phyloP scores from a whole-genome alignment of 2,113 vertebrate genomes.

The Plecturocebus donacophilus region DNA sequence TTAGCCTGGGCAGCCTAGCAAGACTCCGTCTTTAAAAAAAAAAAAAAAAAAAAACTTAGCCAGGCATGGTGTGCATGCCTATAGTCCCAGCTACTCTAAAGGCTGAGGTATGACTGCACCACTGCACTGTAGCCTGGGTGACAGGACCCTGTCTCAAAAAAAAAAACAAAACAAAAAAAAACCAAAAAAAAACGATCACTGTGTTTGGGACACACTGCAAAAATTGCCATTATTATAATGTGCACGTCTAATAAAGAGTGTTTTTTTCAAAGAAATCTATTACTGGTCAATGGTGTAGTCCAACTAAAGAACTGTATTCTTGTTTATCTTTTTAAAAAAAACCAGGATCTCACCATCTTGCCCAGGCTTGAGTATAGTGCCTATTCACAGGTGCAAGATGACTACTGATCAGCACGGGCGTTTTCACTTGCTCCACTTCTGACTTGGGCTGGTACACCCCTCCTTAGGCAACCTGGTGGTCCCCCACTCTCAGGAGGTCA shows the following conservation, averaged over 20 bases:
- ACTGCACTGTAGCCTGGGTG: no score
- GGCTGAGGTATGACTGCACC: no score
- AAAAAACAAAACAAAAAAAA: no score
- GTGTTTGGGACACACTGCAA: background rate
- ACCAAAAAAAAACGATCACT: background rate
- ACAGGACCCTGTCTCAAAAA: no score
- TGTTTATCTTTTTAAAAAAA: background rate
- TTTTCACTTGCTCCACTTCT: background rate
- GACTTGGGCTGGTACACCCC: background rate
- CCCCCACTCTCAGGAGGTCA: background rate
- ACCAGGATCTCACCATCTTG: background rate
- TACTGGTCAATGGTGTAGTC: background rate
- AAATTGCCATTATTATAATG: background rate
- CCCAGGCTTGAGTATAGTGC: background rate
- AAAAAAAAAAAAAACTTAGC: no score
- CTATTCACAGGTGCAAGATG: background rate
- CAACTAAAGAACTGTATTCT: background rate
- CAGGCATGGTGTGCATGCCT: no score
- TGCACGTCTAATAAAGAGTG: background rate
- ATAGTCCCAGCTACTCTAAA: no score
- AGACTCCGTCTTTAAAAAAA: no score
- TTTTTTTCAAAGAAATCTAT: background rate
- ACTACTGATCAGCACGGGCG: background rate
- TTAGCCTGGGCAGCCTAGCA: no score
- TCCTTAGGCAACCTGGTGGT: background rate